Evolutionary conservation across 2,888 invertebrate genomes (phyloP).

Genomic region (Hirtodrosophila cameraria): DNA sequence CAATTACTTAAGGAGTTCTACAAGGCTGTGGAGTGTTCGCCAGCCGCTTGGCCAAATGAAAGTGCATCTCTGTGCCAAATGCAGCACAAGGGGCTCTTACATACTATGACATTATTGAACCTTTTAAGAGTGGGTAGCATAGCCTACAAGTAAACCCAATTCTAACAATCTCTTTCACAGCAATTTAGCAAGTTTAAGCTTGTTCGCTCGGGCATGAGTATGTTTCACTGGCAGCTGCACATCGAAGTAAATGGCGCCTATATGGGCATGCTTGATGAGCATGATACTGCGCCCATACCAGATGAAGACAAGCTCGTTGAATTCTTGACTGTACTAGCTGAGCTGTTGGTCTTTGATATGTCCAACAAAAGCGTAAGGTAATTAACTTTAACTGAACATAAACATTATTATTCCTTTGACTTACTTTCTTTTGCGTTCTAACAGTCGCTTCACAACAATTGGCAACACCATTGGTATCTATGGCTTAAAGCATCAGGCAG

Average conservation of each 20-base stretch:
- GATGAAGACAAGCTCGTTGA: conserved; percentile 57
- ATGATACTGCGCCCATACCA: background rate
- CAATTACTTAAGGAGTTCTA: conserved; percentile 72
- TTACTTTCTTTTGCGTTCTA: conserved; percentile 5
- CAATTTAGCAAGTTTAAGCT: conserved; percentile 60
- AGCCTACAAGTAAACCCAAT: background rate
- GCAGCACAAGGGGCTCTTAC: conserved; percentile 56
- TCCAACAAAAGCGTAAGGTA: background rate
- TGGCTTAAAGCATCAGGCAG: conserved; percentile 49
- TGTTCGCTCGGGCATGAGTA: conserved; percentile 27
- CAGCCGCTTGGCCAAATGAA: conserved; percentile 30
- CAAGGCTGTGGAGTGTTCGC: conserved; percentile 50
- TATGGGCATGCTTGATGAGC: conserved; percentile 5
- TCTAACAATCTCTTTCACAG: conserved; percentile 38
- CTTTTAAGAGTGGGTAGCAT: conserved; percentile 63
- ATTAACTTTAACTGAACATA: background rate
- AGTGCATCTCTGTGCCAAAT: conserved; percentile 25
- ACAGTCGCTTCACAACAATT: conserved; percentile 64
- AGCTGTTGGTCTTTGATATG: conserved; percentile 29
- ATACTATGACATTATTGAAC: conserved; percentile 71
- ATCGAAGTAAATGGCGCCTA: conserved; percentile 62
- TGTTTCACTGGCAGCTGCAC: conserved; percentile 57
- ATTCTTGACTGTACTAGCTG: conserved; percentile 62
- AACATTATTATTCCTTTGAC: background rate
- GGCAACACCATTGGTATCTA: conserved; percentile 66